Evolutionary conservation across 2,797 vertebrate genomes (phyloP).

Genomic region (Amblyopsis hoosieri): DNA sequence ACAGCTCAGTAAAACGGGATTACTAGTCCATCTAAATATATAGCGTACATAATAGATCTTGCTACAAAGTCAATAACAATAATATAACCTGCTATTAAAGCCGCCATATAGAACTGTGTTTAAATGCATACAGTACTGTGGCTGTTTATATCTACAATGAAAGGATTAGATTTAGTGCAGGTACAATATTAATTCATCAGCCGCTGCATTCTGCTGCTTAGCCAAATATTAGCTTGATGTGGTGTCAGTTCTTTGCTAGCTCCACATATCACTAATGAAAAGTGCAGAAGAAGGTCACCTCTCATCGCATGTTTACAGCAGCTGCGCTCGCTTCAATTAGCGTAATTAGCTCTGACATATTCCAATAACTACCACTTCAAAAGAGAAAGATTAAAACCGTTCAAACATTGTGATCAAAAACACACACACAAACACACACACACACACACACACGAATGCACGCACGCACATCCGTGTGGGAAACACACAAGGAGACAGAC

Average conservation of each 20-base stretch:
- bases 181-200: too few relatives aligned
- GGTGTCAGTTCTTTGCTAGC: constrained; percentile 31
- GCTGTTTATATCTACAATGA: too few relatives aligned
- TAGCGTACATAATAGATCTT: not conserved
- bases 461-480: not conserved
- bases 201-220: too few relatives aligned
- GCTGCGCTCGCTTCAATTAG: constrained; percentile 62
- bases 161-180: too few relatives aligned
- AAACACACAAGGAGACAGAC: not conserved
- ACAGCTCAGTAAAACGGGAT: not conserved
- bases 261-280: constrained; percentile 34
- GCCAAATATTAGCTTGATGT: not conserved
- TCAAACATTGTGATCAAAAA: constrained; percentile 27
- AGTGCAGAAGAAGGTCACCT: constrained; percentile 39
- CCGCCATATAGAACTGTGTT: too few relatives aligned
- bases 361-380: constrained; percentile 61
- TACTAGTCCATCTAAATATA: constrained; percentile 5
- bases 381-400: constrained; percentile 59
- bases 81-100: too few relatives aligned
- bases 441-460: constrained; percentile 18
- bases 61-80: not conserved
- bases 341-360: constrained; percentile 63
- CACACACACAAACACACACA: constrained; percentile 8
- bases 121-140: too few relatives aligned
- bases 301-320: constrained; percentile 60